These are phyloP conservation scores for Hemibagrus wyckioides DNA, from an alignment of 2,113 vertebrate genomes.

Conservation along the genomic window DNA sequence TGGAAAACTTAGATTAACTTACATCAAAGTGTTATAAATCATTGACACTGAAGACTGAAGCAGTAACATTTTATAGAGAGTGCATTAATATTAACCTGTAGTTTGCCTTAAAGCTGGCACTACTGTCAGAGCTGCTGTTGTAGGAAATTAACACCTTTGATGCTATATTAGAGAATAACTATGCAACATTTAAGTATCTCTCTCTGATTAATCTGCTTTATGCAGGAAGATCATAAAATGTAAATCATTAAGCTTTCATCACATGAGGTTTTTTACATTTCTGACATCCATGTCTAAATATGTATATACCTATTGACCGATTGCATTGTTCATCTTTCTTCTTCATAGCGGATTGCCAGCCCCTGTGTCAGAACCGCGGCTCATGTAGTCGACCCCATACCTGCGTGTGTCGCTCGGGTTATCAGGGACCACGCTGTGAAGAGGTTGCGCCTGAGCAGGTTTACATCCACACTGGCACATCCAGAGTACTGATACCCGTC, in stretches of 20 bases:
- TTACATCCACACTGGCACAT: slow-evolving; percentile 70
- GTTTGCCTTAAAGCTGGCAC: background rate
- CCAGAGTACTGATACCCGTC: slow-evolving; percentile 63
- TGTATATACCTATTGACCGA: background rate
- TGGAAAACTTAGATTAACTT: background rate
- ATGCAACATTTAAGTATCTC: background rate
- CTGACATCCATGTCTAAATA: background rate
- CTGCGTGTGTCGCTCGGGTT: slow-evolving; percentile 79
- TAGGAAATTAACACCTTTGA: background rate
- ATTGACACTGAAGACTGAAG: background rate
- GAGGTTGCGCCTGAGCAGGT: slow-evolving; percentile 78
- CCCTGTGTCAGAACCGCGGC: slow-evolving; percentile 79
- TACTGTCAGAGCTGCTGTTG: background rate
- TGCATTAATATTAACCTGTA: background rate
- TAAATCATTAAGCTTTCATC: slow-evolving; percentile 9
- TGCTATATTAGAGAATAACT: background rate
- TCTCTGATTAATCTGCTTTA: background rate
- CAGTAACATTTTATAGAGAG: background rate
- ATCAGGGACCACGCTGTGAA: slow-evolving; percentile 76
- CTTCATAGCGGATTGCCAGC: slow-evolving; percentile 76
- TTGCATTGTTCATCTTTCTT: slow-evolving; percentile 4
- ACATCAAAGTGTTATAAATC: background rate
- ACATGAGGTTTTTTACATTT: background rate
- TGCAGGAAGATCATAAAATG: background rate
- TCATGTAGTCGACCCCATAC: slow-evolving; percentile 79